Evolutionary conservation across 2,113 vertebrate genomes (phyloP).

Genomic region (Rhombomys opimus): DNA sequence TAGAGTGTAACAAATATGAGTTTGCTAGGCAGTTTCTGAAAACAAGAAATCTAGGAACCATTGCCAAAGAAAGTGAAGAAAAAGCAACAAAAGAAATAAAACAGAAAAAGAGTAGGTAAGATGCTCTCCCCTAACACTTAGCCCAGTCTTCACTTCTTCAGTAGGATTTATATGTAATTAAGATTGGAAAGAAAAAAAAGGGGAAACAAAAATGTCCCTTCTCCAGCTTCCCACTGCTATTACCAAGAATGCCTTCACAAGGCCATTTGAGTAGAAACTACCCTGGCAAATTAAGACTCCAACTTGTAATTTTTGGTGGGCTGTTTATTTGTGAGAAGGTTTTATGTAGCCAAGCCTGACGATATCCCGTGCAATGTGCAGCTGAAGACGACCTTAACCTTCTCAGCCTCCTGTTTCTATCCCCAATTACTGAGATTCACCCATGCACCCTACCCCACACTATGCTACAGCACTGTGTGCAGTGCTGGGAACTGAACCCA

Average conservation of each 20-base stretch:
- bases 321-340: not conserved
- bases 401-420: not conserved
- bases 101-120: not conserved
- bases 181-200: not conserved
- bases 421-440: not conserved
- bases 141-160: not conserved
- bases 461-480: not conserved
- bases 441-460: not conserved
- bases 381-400: not conserved
- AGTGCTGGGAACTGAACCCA: not conserved
- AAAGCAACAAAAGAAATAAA: not conserved
- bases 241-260: not conserved
- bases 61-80: not conserved
- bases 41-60: constrained; percentile 8
- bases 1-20: not conserved
- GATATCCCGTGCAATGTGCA: not conserved
- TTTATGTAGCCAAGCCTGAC: not conserved
- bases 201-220: not conserved
- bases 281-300: constrained; percentile 31
- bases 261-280: constrained; percentile 14
- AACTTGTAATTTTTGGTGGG: not conserved
- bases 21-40: not conserved
- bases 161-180: not conserved
- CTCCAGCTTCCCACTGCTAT: constrained; percentile 13
- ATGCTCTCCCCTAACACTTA: not conserved